A percentile compares a stretch with the other conserved stretches of the same genome.
Evolutionary conservation across 23 tunicate species (phyloP).

Genomic region (Ciona savignyi): DNA sequence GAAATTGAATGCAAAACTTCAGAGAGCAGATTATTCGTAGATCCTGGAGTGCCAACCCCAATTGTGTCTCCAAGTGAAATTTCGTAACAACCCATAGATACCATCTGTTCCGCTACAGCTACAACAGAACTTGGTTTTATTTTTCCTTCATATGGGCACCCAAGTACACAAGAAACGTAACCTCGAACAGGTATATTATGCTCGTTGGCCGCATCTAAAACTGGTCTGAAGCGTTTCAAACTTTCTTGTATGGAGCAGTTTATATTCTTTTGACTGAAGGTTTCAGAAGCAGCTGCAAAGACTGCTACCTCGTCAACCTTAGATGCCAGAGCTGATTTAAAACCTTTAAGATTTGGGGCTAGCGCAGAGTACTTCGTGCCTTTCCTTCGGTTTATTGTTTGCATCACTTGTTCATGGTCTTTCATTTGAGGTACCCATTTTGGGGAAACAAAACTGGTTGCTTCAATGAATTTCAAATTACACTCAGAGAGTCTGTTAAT

Average conservation of each 20-base stretch:
- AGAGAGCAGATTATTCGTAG: slow-evolving; percentile 31
- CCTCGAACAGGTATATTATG: slow-evolving; percentile 78
- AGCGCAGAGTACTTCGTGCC: slow-evolving; percentile 60
- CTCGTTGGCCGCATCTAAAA: slow-evolving; percentile 52
- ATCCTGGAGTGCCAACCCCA: slow-evolving; percentile 86
- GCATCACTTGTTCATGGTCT: slow-evolving; percentile 81
- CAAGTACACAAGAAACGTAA: slow-evolving; percentile 85
- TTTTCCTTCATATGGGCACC: slow-evolving; percentile 94
- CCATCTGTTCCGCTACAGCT: slow-evolving; percentile 43
- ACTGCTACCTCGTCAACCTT: slow-evolving; percentile 84
- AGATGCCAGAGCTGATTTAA: slow-evolving; percentile 65
- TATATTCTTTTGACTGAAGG: slow-evolving; percentile 82
- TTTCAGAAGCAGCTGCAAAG: slow-evolving; percentile 94
- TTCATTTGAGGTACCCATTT: slow-evolving; percentile 99
- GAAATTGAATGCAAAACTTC: slow-evolving; percentile 18
- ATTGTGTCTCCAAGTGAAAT: slow-evolving; percentile 96
- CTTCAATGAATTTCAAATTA: slow-evolving; percentile 56
- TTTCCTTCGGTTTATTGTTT: slow-evolving; percentile 29
- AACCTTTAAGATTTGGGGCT: slow-evolving; percentile 97
- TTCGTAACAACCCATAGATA: slow-evolving; percentile 90
- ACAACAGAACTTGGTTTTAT: slow-evolving; percentile 49
- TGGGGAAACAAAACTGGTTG: slow-evolving; percentile 95
- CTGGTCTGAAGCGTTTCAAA: slow-evolving; percentile 63
- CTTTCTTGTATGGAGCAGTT: slow-evolving; percentile 91
- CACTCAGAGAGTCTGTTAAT: slow-evolving; percentile 59